Evolutionary conservation across 23 tunicate genomes (phyloP).

Genomic region (Ascidia mentula): DNA sequence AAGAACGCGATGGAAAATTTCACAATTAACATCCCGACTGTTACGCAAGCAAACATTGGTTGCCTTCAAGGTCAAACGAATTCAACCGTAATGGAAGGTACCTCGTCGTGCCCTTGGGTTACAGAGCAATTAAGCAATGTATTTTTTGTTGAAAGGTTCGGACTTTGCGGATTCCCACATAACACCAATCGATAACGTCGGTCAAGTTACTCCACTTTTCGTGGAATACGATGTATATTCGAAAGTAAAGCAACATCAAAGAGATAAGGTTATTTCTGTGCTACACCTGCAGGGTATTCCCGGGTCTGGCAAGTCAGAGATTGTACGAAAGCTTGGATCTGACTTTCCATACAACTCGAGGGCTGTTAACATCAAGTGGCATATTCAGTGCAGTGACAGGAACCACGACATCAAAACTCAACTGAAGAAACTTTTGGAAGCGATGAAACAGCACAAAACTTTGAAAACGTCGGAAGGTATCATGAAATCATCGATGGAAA

Average conservation of each 20-base stretch:
- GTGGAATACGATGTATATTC: background rate
- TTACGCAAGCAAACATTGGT: no score
- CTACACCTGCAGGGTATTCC: background rate
- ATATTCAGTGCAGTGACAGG: background rate
- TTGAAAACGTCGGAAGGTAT: background rate
- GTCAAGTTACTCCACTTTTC: background rate
- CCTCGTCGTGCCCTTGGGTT: no score
- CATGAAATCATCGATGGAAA: background rate
- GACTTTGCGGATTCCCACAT: no score
- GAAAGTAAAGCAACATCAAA: background rate
- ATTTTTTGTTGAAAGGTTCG: no score
- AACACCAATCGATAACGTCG: background rate
- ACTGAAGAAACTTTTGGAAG: background rate
- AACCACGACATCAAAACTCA: background rate
- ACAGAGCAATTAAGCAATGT: no score
- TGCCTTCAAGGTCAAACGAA: no score
- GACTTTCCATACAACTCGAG: conserved; percentile 3
- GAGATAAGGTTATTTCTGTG: background rate
- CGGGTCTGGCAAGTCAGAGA: conserved; percentile 1
- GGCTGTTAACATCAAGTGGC: no score
- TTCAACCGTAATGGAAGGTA: no score
- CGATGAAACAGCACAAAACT: background rate
- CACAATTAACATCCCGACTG: no score
- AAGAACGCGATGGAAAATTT: no score
- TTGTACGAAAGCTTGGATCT: background rate